These are phyloP conservation scores for Dryas iulia DNA, from an alignment of 1,140 invertebrate genomes.

Conservation along the genomic window DNA sequence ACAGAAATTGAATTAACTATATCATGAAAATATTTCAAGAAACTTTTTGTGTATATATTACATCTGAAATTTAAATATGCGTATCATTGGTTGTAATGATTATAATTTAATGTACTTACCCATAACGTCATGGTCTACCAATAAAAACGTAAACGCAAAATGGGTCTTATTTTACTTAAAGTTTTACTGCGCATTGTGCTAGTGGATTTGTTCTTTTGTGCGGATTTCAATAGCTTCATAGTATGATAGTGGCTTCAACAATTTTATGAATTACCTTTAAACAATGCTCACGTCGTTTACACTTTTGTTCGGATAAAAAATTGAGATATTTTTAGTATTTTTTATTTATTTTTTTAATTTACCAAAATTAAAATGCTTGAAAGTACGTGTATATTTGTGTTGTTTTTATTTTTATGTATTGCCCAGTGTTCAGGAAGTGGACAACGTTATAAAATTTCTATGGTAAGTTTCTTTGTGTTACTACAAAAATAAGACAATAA, in stretches of 20 bases:
- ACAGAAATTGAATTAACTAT: too few relatives aligned
- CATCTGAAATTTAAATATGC: neutral
- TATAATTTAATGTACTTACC: neutral
- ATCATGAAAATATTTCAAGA: too few relatives aligned
- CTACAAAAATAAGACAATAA: too few relatives aligned
- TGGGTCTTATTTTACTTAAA: conserved; percentile 14
- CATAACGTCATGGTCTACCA: conserved; percentile 15
- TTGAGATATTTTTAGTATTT: neutral
- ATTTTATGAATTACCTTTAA: neutral
- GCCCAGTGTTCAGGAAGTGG: neutral
- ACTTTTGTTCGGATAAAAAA: neutral
- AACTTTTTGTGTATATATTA: neutral
- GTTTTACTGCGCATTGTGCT: conserved; percentile 12
- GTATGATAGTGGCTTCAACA: neutral
- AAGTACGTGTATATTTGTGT: neutral
- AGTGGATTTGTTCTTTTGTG: conserved; percentile 1
- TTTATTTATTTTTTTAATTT: neutral
- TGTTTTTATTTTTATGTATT: neutral
- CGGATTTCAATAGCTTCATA: conserved; percentile 4
- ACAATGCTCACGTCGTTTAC: neutral
- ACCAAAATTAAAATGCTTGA: conserved; percentile 4
- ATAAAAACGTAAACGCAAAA: conserved; percentile 25
- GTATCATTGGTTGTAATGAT: neutral
- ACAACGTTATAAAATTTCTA: conserved; percentile 46
- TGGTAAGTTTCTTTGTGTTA: conserved; percentile 42